Base-by-base conservation (phyloP, 2,888 invertebrate species). In the Troilus luridus region DNA sequence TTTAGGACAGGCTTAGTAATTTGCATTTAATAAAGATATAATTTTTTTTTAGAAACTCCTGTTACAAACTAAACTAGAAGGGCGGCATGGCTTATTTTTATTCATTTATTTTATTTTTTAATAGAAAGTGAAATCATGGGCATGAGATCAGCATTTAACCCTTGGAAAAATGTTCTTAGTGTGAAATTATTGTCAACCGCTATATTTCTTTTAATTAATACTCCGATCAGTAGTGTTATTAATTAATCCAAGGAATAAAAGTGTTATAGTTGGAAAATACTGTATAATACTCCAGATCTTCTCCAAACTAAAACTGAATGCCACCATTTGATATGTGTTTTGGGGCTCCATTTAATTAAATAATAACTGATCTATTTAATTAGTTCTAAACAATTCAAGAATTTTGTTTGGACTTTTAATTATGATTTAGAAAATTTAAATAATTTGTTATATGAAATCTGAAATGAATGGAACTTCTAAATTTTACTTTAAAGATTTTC, bases 1-100 rank as follows among this genome's bases (percentile, higher is more conserved):
- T 56, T 85, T 85, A 85, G 85, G 85, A 85, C n/a, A 85, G 85
- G 85, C 85, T 85, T 58, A 85, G n/a, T 58, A 77, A 77, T 85
- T 56, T 85, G 56, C 85, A 54, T 58, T 56, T 56, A n/a, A 56
- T 85, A 5, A 85, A 56, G 12, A 85, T 56, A 85, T n/a, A 85
- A 41, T 41, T 85, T n/a, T 77, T 77, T 6, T 77, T 41, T 77
- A 77, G 72, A 77, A 17, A 67, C 12, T 27, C 72, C 72, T 41
- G 8, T 41, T 41, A n/a, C 10, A n/a, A 21, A 56, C 56, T 85
- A n/a, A 58, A 85, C 21, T 56, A 85, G 85, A 85, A 85, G 85
- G 85, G 85, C 56, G 85, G 85, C 85, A 85, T 85, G 85, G 85
- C 85, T 85, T 77, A 12, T 77, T 77, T 77, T 77, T 27, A 1